Conservation (phyloP, 2,888 invertebrate genomes). For the Calameuta pallipes region DNA sequence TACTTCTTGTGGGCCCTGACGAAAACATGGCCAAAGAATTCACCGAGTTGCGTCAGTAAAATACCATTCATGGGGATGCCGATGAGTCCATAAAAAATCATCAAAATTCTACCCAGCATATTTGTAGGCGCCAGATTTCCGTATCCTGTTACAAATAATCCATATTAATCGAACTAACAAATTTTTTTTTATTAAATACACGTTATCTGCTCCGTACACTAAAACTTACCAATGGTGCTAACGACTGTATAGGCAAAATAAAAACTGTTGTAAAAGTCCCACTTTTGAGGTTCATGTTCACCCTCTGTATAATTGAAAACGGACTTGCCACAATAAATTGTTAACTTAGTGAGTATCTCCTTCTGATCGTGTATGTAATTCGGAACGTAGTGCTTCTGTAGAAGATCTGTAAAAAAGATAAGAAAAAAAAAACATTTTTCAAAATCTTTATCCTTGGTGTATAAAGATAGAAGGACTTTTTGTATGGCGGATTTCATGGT, state of each 20-base stretch:
- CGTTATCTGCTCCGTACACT: background rate
- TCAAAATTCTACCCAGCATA: conserved; percentile 81
- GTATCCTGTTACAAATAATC: conserved; percentile 74
- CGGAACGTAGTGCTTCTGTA: conserved; percentile 72
- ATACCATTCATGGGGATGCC: conserved; percentile 88
- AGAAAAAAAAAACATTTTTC: conserved; percentile 61
- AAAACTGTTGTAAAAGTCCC: conserved; percentile 93
- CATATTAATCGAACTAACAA: conserved; percentile 11
- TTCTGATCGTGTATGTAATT: conserved; percentile 70
- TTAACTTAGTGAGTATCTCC: conserved; percentile 73
- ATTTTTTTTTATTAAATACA: background rate
- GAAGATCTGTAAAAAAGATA: conserved; percentile 69
- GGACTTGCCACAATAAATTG: conserved; percentile 81
- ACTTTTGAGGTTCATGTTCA: conserved; percentile 74
- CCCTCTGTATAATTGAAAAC: conserved; percentile 74
- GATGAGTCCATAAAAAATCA: conserved; percentile 88
- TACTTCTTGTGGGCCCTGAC: conserved; percentile 83
- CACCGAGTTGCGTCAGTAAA: conserved; percentile 74
- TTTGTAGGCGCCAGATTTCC: conserved; percentile 91
- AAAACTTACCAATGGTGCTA: conserved; percentile 84
- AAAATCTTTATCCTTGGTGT: background rate
- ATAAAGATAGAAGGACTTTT: background rate
- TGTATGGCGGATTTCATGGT: background rate
- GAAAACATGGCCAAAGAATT: conserved; percentile 80
- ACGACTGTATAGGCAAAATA: conserved; percentile 93